A percentile compares a stretch with the other conserved stretches of the same genome.
Conservation (phyloP, 2,113 vertebrate genomes). For the Trichechus manatus region DNA sequence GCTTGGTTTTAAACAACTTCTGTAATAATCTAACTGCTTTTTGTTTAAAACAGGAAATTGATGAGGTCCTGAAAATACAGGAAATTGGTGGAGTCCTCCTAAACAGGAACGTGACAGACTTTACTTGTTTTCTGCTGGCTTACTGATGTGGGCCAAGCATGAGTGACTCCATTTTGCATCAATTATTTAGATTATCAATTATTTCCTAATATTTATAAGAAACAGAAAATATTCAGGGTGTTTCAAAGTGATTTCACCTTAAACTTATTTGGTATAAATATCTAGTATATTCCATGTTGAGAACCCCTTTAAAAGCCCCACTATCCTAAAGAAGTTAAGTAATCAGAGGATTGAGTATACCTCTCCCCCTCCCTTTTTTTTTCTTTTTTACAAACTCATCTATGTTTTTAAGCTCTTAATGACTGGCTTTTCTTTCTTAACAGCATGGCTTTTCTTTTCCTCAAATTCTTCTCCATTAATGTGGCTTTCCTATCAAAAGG, state of each 20-base stretch:
- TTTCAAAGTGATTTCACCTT: background rate
- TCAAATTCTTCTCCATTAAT: background rate
- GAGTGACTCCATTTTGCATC: background rate
- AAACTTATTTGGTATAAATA: background rate
- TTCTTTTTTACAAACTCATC: background rate
- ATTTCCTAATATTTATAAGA: background rate
- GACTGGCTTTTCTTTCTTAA: background rate
- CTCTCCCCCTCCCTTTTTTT: background rate
- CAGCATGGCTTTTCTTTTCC: background rate
- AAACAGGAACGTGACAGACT: background rate
- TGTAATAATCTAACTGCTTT: background rate
- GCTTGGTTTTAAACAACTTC: background rate
- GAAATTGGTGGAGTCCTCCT: background rate
- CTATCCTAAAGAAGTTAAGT: background rate
- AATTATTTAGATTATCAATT: background rate
- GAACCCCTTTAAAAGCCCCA: background rate
- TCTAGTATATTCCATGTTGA: background rate
- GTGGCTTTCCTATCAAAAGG: conserved; percentile 48
- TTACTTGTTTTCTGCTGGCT: background rate
- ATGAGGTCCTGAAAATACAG: background rate
- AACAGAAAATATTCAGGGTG: background rate
- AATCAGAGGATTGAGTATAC: background rate
- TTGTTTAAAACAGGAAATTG: background rate
- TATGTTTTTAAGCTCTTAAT: background rate
- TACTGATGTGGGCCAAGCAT: background rate